phyloP scores from a whole-genome alignment of 1,140 invertebrate species.

The Parapsyche elsis region DNA sequence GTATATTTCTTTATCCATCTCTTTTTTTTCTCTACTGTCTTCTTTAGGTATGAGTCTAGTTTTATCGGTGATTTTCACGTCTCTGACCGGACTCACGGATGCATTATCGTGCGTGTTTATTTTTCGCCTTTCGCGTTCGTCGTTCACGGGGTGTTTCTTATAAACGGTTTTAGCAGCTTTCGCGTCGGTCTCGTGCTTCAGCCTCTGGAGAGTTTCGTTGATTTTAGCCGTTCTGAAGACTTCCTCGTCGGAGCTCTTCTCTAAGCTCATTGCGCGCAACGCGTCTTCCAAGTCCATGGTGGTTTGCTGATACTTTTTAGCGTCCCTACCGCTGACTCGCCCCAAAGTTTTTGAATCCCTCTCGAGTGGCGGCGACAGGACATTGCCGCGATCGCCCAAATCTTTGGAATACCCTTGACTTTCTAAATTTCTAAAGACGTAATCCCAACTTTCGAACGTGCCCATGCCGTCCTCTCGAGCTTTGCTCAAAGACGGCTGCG shows the following conservation, averaged over 20 bases:
- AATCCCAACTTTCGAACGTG: conserved; percentile 80
- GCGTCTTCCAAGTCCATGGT: conserved; percentile 68
- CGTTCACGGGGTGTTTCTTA: conserved; percentile 60
- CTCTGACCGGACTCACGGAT: conserved; percentile 60
- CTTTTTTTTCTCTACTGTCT: conserved; percentile 66
- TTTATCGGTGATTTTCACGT: conserved; percentile 60
- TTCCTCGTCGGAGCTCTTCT: conserved; percentile 63
- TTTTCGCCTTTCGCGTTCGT: conserved; percentile 57
- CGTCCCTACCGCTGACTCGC: conserved; percentile 61
- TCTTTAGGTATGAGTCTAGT: conserved; percentile 64
- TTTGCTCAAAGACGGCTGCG: conserved; percentile 64
- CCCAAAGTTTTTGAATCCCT: conserved; percentile 64
- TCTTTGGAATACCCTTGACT: conserved; percentile 79
- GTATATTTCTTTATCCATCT: conserved; percentile 62
- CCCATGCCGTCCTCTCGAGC: conserved; percentile 70
- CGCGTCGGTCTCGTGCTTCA: conserved; percentile 64
- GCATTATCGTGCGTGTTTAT: conserved; percentile 55
- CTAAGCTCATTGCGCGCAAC: conserved; percentile 64
- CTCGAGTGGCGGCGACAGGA: conserved; percentile 66
- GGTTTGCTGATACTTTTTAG: conserved; percentile 63
- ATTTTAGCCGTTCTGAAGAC: conserved; percentile 68
- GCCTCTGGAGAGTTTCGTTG: conserved; percentile 67
- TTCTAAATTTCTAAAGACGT: conserved; percentile 80
- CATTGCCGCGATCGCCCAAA: conserved; percentile 71
- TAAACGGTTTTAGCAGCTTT: conserved; percentile 60